Percentiles rank a stretch among this genome's conserved stretches.
These are phyloP conservation scores for Neopipo cinnamomea DNA, from an alignment of 2,113 vertebrate genomes.

Conservation along the genomic window DNA sequence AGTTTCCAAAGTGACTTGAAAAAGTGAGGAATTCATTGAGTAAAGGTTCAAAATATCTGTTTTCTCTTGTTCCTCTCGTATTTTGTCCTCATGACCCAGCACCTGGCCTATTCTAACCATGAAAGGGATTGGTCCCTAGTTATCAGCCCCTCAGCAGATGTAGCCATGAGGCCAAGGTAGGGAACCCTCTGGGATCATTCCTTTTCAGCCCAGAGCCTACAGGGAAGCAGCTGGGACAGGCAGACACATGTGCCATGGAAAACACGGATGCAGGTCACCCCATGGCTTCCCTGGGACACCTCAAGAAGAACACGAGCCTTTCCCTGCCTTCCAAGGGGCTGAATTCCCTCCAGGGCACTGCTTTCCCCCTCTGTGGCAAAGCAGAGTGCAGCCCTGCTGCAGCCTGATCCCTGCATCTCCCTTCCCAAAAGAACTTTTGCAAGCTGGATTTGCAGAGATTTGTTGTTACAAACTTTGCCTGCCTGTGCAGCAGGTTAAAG, in stretches of 20 bases:
- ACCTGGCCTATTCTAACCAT: neutral
- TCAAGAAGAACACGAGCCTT: neutral
- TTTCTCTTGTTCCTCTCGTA: neutral
- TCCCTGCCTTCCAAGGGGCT: neutral
- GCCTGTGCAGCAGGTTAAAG: neutral
- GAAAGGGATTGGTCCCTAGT: accelerated
- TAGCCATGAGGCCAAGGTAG: neutral
- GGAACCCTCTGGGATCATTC: neutral
- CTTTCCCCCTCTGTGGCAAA: neutral
- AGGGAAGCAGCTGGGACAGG: neutral
- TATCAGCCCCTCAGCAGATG: neutral
- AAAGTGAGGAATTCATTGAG: neutral
- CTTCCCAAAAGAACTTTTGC: neutral
- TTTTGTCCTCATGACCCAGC: neutral
- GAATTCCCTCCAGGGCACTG: neutral
- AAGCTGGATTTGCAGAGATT: neutral
- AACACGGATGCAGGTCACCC: neutral
- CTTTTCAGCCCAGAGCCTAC: neutral
- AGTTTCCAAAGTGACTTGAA: neutral
- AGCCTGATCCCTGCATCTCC: neutral
- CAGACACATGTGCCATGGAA: accelerated
- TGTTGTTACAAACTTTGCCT: neutral
- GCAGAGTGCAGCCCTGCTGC: neutral
- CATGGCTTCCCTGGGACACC: neutral
- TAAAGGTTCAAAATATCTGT: neutral